Base-by-base conservation (phyloP, 2,888 invertebrate genomes). In the Drosophila mercatorum region DNA sequence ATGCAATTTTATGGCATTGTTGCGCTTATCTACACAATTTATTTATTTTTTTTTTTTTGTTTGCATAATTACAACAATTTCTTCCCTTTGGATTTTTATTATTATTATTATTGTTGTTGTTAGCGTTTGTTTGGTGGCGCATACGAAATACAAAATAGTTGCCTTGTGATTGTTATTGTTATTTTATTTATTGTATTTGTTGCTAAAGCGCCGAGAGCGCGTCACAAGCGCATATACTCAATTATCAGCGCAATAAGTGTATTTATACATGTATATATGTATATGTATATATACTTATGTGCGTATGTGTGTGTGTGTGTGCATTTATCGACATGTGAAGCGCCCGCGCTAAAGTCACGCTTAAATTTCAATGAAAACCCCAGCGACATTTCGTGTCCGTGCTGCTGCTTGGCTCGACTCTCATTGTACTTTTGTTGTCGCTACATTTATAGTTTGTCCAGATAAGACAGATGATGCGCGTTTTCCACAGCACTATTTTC, bases 231-330 rank as follows among this genome's bases (percentile, higher is more conserved):
- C 58, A 17, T 11, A 70, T 10, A 55, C 55, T 36, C 81, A 88
- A 88, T 88, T 88, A 88, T 88, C 87, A 76, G 77, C 73, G 61
- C 75, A 85, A 85, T 90, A 90, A 90, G 88, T 90, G 73, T 75
- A 75, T 75, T 66, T 74, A 31, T 36, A 8, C 5, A n/a, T 47
- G 7, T 5, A 10, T 1, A 81, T 66, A 41, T 52, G 51, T 49
- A 26, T 46, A 14, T 43, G 14, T 49, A 28, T 55, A 3, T 36
- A 34, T 43, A 36, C 43, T 22, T 57, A 26, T 38, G 10, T 51
- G 26, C 44, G 28, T 52, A 41, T 10, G 1, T 44, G 34, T 34
- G 7, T 41, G 7, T 41, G 14, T 58, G 31, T 51, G 26, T 68
- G 31, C 47, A 49, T 79, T 89, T 88, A 80, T 80, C 88, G 88